A percentile compares a stretch with the other conserved stretches of the same genome.
Evolutionary conservation across 2,888 invertebrate genomes (phyloP).

Genomic region (Lasioglossum leucozonium): DNA sequence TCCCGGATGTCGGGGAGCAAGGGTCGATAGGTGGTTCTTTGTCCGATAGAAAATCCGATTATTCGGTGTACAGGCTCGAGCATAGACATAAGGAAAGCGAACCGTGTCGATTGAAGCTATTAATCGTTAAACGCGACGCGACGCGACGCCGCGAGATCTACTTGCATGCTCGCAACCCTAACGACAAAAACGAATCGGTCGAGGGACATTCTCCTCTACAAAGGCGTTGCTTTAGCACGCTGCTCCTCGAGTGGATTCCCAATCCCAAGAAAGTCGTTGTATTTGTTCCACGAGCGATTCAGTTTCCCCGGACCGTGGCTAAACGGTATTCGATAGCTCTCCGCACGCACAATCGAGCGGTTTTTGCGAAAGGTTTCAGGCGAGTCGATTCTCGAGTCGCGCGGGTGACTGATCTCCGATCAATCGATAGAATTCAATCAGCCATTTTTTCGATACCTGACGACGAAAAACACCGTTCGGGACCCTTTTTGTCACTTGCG

Average conservation of each 20-base stretch:
- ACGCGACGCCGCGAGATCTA: background rate
- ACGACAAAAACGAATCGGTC: background rate
- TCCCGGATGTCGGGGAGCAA: background rate
- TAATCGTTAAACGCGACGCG: background rate
- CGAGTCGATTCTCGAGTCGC: background rate
- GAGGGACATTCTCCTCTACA: background rate
- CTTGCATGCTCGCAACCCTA: background rate
- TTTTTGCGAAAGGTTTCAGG: conserved; percentile 5
- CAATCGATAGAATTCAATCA: conserved; percentile 33
- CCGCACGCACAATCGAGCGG: background rate
- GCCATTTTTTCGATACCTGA: background rate
- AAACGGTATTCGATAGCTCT: conserved; percentile 5
- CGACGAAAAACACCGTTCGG: background rate
- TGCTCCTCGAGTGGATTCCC: background rate
- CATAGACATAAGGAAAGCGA: background rate
- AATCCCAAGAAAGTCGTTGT: conserved; percentile 4
- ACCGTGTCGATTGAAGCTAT: background rate
- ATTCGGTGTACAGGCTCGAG: background rate
- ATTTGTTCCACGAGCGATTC: background rate
- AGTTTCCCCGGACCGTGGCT: conserved; percentile 21
- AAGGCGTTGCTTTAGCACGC: background rate
- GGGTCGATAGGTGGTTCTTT: background rate
- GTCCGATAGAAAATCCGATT: background rate
- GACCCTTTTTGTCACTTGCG: background rate
- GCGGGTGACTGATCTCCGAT: conserved; percentile 21